phyloP scores from a whole-genome alignment of 2,113 vertebrate species.

The Takifugu flavidus region DNA sequence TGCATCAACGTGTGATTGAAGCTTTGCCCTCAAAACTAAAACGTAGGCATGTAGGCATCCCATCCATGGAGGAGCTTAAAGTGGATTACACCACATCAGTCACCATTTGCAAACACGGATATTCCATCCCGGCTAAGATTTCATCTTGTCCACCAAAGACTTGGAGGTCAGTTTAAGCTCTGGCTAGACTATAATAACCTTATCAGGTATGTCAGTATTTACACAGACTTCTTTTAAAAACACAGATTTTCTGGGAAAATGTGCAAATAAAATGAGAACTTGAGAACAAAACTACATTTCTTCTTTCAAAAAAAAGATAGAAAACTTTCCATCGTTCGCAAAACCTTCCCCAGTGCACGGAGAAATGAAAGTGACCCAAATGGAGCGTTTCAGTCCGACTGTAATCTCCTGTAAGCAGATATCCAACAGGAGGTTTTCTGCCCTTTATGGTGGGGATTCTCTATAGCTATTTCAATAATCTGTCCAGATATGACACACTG shows the following conservation, averaged over 20 bases:
- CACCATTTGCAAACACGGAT: slow-evolving; percentile 45
- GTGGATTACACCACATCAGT: slow-evolving; percentile 65
- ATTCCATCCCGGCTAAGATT: slow-evolving; percentile 51
- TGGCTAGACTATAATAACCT: slow-evolving; percentile 14
- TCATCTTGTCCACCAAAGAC: slow-evolving; percentile 45
- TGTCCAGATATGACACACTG: slow-evolving; percentile 41
- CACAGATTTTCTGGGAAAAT: not conserved
- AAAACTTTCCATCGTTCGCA: no score
- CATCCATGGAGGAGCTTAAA: slow-evolving; percentile 52
- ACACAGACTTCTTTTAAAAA: not conserved
- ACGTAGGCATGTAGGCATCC: not conserved
- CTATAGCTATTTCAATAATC: slow-evolving; percentile 52
- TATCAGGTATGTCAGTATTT: no score
- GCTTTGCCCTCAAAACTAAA: no score
- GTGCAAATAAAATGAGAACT: not conserved
- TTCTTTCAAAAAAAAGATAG: not conserved
- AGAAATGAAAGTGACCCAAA: slow-evolving; percentile 15
- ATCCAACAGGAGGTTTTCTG: slow-evolving; percentile 26
- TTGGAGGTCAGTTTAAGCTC: slow-evolving; percentile 32
- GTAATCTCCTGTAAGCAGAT: slow-evolving; percentile 53
- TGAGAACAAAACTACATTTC: not conserved
- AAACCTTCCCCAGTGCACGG: not conserved
- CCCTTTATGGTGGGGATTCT: slow-evolving; percentile 21
- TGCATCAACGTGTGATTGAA: no score
- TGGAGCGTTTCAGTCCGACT: slow-evolving; percentile 12